A percentile compares a stretch with the other conserved stretches of the same genome.
Conservation (phyloP, 2,797 vertebrate genomes). For the Pipistrellus nathusii region DNA sequence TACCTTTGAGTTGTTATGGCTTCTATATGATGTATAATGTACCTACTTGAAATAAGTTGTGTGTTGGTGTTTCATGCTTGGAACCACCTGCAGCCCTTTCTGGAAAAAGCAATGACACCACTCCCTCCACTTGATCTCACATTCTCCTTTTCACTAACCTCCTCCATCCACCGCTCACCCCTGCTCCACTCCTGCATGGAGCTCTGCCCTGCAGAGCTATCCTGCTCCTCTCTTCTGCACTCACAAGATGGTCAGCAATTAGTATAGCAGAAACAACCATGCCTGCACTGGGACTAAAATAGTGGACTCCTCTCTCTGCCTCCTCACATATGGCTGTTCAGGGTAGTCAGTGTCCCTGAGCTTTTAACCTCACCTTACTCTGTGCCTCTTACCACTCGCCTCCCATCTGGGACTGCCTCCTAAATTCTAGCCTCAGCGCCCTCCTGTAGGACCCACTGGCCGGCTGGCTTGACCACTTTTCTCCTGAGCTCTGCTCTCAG, state of each 20-base stretch:
- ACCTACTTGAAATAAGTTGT: neutral
- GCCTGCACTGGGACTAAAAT: neutral
- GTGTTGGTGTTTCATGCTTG: neutral
- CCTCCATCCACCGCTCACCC: neutral
- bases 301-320: too few relatives aligned
- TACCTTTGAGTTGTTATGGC: neutral
- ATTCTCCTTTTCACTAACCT: neutral
- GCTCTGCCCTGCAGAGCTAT: accelerated
- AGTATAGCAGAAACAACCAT: neutral
- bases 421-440: neutral
- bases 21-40: neutral
- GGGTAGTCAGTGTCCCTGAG: neutral
- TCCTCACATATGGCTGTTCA: neutral
- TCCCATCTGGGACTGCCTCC: accelerated
- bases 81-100: neutral
- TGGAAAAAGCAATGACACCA: neutral
- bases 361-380: neutral
- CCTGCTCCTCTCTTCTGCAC: neutral
- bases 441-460: neutral
- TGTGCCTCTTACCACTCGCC: too few relatives aligned
- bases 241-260: too few relatives aligned
- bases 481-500: neutral
- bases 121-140: neutral
- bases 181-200: neutral
- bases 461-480: neutral